Evolutionary conservation across 2,797 vertebrate species (phyloP).

Genomic region (Megaceryle alcyon): DNA sequence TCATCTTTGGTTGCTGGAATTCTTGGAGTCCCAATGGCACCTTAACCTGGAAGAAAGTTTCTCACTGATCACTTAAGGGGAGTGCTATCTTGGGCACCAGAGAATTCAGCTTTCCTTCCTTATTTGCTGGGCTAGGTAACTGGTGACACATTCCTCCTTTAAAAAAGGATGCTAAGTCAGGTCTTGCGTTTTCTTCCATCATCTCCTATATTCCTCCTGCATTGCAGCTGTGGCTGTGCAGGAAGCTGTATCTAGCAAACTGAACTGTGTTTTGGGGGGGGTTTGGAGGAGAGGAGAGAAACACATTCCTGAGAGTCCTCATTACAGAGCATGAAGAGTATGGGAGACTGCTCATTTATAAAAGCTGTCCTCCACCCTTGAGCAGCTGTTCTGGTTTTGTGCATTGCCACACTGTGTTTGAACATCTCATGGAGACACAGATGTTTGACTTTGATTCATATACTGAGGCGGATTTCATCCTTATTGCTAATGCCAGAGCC

Average conservation of each 20-base stretch:
- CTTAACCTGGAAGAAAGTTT: background rate
- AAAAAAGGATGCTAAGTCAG: background rate
- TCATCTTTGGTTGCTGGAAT: background rate
- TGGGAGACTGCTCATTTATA: background rate
- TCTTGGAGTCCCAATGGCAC: background rate
- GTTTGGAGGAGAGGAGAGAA: background rate
- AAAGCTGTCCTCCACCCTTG: constrained; percentile 21
- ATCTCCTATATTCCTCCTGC: background rate
- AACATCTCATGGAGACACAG: background rate
- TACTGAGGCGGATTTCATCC: background rate
- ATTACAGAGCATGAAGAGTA: background rate
- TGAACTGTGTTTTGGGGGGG: background rate
- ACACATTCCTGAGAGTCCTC: background rate
- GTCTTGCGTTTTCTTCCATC: background rate
- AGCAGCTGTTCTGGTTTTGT: constrained; percentile 46
- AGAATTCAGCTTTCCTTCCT: background rate
- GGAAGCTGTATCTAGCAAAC: background rate
- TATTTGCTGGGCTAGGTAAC: accelerated
- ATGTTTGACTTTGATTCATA: constrained; percentile 15
- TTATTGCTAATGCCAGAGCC: background rate
- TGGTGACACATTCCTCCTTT: background rate
- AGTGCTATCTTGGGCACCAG: background rate
- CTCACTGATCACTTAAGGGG: background rate
- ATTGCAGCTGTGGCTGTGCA: background rate
- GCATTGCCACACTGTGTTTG: background rate